These are phyloP conservation scores for Trichogramma dendrolimi DNA, from an alignment of 2,888 invertebrate species.

Conservation along the genomic window DNA sequence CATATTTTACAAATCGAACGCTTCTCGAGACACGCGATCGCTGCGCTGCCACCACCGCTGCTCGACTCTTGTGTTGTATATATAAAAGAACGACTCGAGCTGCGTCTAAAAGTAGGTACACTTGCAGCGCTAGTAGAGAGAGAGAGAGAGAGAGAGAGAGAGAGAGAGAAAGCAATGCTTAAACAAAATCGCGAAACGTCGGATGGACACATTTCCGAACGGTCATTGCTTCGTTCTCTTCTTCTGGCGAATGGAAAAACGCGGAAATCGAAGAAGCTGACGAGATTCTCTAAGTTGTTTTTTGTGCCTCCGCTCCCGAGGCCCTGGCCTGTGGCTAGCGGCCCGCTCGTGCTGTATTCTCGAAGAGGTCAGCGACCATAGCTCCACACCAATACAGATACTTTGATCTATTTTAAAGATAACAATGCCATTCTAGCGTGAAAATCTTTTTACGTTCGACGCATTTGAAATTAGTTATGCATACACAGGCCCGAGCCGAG, in stretches of 20 bases:
- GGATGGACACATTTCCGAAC: conserved; percentile 12
- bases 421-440: conserved; percentile 14
- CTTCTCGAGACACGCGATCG: too few relatives aligned
- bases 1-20: too few relatives aligned
- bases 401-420: conserved; percentile 31
- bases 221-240: conserved; percentile 15
- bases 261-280: conserved; percentile 27
- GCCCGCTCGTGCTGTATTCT: conserved; percentile 1
- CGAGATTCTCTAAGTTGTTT: background rate
- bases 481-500: too few relatives aligned
- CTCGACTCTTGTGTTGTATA: too few relatives aligned
- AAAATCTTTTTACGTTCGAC: too few relatives aligned
- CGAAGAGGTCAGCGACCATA: conserved; percentile 21
- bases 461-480: too few relatives aligned
- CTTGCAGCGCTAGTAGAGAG: background rate
- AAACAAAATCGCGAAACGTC: conserved; percentile 19
- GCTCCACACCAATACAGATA: conserved; percentile 9
- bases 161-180: conserved; percentile 14
- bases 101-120: too few relatives aligned
- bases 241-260: conserved; percentile 21
- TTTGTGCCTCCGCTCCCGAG: conserved; percentile 2
- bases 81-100: too few relatives aligned
- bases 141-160: conserved; percentile 4
- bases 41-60: too few relatives aligned
- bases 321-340: background rate